Base-by-base conservation (phyloP, 2,888 invertebrate genomes). In the Drosophila bunnanda region DNA sequence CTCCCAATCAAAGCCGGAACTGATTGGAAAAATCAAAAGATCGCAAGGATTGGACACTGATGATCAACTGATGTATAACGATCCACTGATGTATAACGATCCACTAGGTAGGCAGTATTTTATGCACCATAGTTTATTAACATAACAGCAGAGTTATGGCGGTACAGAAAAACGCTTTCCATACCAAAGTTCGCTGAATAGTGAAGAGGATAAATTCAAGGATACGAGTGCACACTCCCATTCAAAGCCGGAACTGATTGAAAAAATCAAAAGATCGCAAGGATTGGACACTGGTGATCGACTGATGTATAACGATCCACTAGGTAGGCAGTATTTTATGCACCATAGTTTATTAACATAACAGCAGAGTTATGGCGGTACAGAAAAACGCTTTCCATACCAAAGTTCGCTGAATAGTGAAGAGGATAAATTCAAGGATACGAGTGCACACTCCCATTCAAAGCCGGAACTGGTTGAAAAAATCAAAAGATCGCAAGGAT, bases 81-180 rank as follows among this genome's bases (percentile, higher is more conserved):
- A n/a, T n/a, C n/a, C n/a, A n/a, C n/a, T n/a, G n/a, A n/a, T n/a
- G n/a, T n/a, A n/a, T n/a, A n/a, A 6, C 2, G 17, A 39, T 10
- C 6, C 38, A 13, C 34, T 39, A 17, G 52, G 68, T 68, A 13
- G 12, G 58, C 12, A n/a, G 15, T 10, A n/a, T n/a, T n/a, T n/a
- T n/a, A n/a, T n/a, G n/a, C n/a, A n/a, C n/a, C n/a, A n/a, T n/a
- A n/a, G n/a, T n/a, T n/a, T n/a, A n/a, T n/a, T n/a, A n/a, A n/a
- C n/a, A n/a, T n/a, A n/a, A 39, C 59, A 70, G 32, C 64, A 82
- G 43, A 75, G 68, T 71, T 10, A 54, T 17, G 50, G 65, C 17
- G 22, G 32, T 7, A 41, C 25, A 20, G n/a, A 10, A 28, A 38
- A 9, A n/a, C 66, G 17, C 4, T n/a, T 12, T n/a, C n/a, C 9